These are phyloP conservation scores for Synanceia verrucosa DNA, from an alignment of 2,797 vertebrate genomes.

Conservation along the genomic window DNA sequence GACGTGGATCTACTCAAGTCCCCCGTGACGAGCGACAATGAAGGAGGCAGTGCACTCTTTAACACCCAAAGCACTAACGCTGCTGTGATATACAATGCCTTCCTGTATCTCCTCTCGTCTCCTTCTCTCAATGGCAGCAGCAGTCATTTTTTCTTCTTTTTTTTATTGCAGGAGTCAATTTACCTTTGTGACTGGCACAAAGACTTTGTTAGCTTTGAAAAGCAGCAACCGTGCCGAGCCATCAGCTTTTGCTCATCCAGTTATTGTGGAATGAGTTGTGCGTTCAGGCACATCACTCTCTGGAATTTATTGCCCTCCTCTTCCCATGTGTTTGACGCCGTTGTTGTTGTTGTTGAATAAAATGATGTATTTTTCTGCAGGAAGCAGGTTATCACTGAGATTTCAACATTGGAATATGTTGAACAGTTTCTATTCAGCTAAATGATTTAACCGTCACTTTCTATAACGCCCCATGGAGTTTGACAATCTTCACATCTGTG, in stretches of 20 bases:
- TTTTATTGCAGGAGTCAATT: slow-evolving; percentile 44
- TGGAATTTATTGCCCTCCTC: slow-evolving; percentile 19
- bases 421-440: background rate
- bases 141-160: slow-evolving; percentile 7
- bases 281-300: background rate
- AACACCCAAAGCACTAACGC: slow-evolving; percentile 55
- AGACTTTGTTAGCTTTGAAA: slow-evolving; percentile 44
- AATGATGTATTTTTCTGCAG: background rate
- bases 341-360: slow-evolving; percentile 19
- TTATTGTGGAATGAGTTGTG: slow-evolving; percentile 15
- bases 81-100: slow-evolving; percentile 36
- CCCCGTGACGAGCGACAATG: slow-evolving; percentile 27
- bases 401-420: background rate
- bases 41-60: slow-evolving; percentile 41
- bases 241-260: slow-evolving; percentile 20
- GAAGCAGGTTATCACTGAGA: background rate
- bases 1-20: slow-evolving; percentile 34
- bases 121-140: slow-evolving; percentile 21
- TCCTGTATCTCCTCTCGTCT: slow-evolving; percentile 7
- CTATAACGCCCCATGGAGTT: background rate
- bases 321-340: background rate
- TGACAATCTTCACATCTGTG: background rate
- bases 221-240: slow-evolving; percentile 23
- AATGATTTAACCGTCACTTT: background rate
- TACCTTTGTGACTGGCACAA: slow-evolving; percentile 54